Base-by-base conservation (phyloP, 2,797 vertebrate genomes). In the Microhierax caerulescens region DNA sequence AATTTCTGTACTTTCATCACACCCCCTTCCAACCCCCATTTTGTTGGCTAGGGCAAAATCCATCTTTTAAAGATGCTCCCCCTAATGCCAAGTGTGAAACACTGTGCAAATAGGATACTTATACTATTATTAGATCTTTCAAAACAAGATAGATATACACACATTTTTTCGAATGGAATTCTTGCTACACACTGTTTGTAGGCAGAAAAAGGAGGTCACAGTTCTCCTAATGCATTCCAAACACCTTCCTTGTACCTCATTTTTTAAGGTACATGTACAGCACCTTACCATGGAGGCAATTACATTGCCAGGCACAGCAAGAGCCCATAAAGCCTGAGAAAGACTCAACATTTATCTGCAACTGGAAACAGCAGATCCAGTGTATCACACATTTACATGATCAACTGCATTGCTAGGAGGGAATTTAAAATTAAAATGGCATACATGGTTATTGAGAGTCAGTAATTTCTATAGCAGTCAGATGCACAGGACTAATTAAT, bases 401-500 rank as follows among this genome's bases (percentile, higher is more conserved):
- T 80, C 87, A 93, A 84, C 76, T 65, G 94, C 90, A 91, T 65
- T 76, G 72, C 90, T 86, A 51, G 23, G n/a, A 51, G 9, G 23
- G 45, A 67, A 68, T 51, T 37, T 15, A 27, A 65, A 95, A 94
- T 94, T 79, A 86, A 95, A 77, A 94, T 69, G 90, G 94, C 90
- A 92, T 50, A 92, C 51, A 51, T 2, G 21, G 63, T 85, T 93
- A 94, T 59, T 85, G 93, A 95, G 78, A 83, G 56, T 84, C 65
- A 96, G 95, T 67, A 92, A 90, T 63, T 70, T 72, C 84, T 95
- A 80, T 7, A 51, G 74, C 85, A 95, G 61, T 95, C 91, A 93
- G 78, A 93, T 83, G 28, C 61, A 92, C 48, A 39, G 69, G 73
- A 77, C 48, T 97, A 96, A 96, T 95, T 95, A 82, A 97, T 93